Percentiles rank a stretch among this genome's conserved stretches.
phyloP scores from a whole-genome alignment of 2,113 vertebrate species.

The Uropsilus gracilis region DNA sequence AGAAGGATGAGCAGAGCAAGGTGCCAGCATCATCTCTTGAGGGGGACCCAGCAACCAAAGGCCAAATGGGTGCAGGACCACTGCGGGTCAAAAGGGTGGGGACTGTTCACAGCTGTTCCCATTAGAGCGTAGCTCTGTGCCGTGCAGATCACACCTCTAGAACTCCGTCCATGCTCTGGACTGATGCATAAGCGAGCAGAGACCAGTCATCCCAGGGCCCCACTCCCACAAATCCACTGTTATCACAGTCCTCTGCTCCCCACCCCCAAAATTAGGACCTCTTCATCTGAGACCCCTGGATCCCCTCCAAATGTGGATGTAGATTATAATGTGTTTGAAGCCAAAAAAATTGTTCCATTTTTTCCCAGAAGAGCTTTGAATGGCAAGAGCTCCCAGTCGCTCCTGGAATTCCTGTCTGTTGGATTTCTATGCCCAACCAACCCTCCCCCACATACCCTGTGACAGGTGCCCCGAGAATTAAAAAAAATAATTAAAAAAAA shows the following conservation, averaged over 20 bases:
- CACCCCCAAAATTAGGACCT: not conserved
- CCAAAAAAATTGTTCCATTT: not conserved
- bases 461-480: not conserved
- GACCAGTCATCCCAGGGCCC: not conserved
- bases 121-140: not conserved
- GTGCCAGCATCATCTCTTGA: not conserved
- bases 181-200: not conserved
- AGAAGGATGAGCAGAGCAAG: not conserved
- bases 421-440: not conserved
- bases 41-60: not conserved
- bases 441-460: not conserved
- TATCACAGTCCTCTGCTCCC: not conserved
- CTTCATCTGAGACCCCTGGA: not conserved
- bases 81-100: fast-evolving
- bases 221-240: not conserved
- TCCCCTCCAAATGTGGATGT: not conserved
- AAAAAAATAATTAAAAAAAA: not conserved
- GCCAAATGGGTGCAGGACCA: not conserved
- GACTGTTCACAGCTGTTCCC: not conserved
- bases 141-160: not conserved
- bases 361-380: not conserved
- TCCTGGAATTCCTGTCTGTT: not conserved
- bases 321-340: not conserved
- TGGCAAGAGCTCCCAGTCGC: not conserved
- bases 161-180: not conserved